Evolutionary conservation across 2,888 invertebrate genomes (phyloP), one percentile per base, ranked within the genome.

Genomic region (Chrysomela aeneicollis): DNA sequence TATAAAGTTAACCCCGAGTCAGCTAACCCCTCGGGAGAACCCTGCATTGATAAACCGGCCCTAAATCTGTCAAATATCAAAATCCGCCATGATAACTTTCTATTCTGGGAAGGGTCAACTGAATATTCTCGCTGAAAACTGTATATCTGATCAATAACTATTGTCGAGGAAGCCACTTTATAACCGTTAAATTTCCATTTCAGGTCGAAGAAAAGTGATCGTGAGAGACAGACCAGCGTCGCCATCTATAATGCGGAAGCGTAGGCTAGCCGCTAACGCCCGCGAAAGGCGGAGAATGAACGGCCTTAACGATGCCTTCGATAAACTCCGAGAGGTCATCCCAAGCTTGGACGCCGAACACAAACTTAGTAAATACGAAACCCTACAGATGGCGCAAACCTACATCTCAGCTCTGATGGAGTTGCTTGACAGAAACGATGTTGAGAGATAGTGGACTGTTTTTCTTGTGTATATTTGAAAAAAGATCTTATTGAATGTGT

Each of bases 321-420:
- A 91, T 78, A 84, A 87, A 69, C 83, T 91, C 1, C 80, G 91
- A 32, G 87, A 88, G 73, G 90, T 91, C 8, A 87, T 92, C 51
- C 91, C 91, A 0, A 87, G 88, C 22, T 81, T 90, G 51, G 89
- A 90, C 18, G 88, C 87, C 62, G 89, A 91, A 74, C 85, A 89
- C 66, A 89, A 90, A 80, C 83, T 91, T 61, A 90, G 90, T 73
- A 92, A 92, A 80, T 91, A 88, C 76, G 91, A 92, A 80, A 91
- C 91, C n/a, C 82, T 92, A 32, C 91, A 91, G 82, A 91, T 92
- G 91, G 91, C 91, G 0, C 91, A 91, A 76, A 89, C 88, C 1
- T 91, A 91, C 77, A 91, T 91, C 63, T 82, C 86, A 0, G 90
- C 90, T 0, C 81, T 92, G n/a, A 85, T 87, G 73, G 90, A 91